Evolutionary conservation across 2,888 invertebrate genomes (phyloP).

Genomic region (Mythimna impura): DNA sequence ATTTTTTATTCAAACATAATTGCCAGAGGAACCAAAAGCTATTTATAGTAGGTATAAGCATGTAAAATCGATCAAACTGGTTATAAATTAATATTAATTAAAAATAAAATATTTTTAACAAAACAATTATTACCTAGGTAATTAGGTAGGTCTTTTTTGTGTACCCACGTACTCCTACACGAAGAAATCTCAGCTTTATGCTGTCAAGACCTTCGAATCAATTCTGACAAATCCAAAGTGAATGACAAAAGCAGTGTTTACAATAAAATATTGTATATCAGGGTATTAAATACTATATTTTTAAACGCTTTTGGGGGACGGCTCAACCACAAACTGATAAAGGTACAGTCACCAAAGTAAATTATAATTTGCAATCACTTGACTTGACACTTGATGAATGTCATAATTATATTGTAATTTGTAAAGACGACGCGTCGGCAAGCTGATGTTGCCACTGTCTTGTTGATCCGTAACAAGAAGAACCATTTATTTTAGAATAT

Average conservation of each 20-base stretch:
- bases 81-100: neutral
- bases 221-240: constrained; percentile 46
- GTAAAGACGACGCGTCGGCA: neutral
- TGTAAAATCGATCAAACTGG: neutral
- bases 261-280: constrained; percentile 48
- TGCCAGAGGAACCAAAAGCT: neutral
- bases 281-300: constrained; percentile 57
- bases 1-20: neutral
- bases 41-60: neutral
- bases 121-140: neutral
- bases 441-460: too few relatives aligned
- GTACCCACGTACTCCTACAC: neutral
- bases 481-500: too few relatives aligned
- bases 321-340: constrained; percentile 15
- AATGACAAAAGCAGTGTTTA: constrained; percentile 35
- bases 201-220: neutral
- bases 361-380: neutral
- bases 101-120: neutral
- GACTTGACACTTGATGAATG: neutral
- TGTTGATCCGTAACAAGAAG: too few relatives aligned
- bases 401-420: neutral
- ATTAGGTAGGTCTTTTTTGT: neutral
- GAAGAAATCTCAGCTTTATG: neutral
- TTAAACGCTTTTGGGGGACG: constrained; percentile 36
- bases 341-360: constrained; percentile 1